A percentile compares a stretch with the other conserved stretches of the same genome.
Evolutionary conservation across 2,888 invertebrate genomes (phyloP).

Genomic region (Dorcus hopei): DNA sequence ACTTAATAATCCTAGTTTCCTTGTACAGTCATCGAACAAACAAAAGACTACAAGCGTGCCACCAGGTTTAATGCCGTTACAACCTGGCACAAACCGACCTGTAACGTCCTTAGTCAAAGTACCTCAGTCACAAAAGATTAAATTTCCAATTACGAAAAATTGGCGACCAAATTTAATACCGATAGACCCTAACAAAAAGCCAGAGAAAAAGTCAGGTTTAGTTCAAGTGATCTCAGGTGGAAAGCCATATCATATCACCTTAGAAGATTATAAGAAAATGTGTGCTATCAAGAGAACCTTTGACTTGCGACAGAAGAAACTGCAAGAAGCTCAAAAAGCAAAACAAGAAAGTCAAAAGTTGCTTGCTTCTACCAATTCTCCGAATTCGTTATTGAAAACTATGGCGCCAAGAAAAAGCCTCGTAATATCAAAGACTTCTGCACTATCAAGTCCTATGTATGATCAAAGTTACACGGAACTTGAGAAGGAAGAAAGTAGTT

Average conservation of each 20-base stretch:
- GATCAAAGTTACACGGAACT: conserved; percentile 4
- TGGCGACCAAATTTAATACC: conserved; percentile 73
- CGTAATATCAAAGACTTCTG: conserved; percentile 40
- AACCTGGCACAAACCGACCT: conserved; percentile 39
- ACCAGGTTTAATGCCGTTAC: conserved; percentile 45
- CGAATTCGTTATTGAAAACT: conserved; percentile 35
- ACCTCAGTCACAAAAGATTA: conserved; percentile 47
- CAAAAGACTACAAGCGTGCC: conserved; percentile 32
- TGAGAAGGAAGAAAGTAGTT: conserved; percentile 36
- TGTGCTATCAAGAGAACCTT: conserved; percentile 66
- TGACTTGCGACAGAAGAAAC: conserved; percentile 51
- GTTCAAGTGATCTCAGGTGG: conserved; percentile 76
- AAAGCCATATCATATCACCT: conserved; percentile 74
- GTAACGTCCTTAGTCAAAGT: conserved; percentile 33
- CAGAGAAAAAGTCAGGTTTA: conserved; percentile 53
- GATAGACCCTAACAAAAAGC: conserved; percentile 49
- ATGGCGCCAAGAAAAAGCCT: conserved; percentile 37
- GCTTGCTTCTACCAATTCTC: conserved; percentile 13
- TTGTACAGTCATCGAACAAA: conserved; percentile 18
- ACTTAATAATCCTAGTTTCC: conserved; percentile 13
- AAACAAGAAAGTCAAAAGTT: conserved; percentile 17
- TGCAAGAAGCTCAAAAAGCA: conserved; percentile 56
- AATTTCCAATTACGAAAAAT: conserved; percentile 58
- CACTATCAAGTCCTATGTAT: conserved; percentile 20
- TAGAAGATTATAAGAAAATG: conserved; percentile 78